These are phyloP conservation scores for Sebastiscus albofasciatus DNA, from an alignment of 2,797 vertebrate species.

Conservation along the genomic window DNA sequence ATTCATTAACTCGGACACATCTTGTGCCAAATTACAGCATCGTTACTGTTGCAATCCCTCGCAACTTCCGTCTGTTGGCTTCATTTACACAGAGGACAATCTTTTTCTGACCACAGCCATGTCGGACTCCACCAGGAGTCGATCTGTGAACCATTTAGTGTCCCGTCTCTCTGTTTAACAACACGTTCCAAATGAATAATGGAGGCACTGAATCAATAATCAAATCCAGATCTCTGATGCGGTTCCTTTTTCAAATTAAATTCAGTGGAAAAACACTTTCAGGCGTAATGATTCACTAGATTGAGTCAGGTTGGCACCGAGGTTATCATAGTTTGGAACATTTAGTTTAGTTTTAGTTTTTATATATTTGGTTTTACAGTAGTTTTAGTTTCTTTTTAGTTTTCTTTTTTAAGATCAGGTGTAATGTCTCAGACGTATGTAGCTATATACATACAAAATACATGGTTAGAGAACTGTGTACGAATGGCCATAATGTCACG, in stretches of 20 bases:
- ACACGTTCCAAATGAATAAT: neutral
- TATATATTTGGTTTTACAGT: too few species aligned
- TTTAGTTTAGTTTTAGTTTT: too few species aligned
- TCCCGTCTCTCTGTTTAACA: neutral
- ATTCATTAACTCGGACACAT: neutral
- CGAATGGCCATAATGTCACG: too few species aligned
- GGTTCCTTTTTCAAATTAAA: neutral
- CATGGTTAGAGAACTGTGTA: too few species aligned
- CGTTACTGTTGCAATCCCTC: neutral
- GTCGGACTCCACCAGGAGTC: neutral
- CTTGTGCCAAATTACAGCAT: neutral
- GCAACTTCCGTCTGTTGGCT: neutral
- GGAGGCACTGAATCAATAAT: neutral
- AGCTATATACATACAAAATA: accelerated
- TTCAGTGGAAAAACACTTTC: neutral
- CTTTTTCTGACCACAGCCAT: neutral
- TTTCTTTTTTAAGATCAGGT: too few species aligned
- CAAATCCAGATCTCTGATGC: neutral
- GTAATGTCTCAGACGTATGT: too few species aligned
- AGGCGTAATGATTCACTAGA: neutral
- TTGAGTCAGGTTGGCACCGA: neutral
- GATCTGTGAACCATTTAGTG: neutral
- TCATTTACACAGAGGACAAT: neutral
- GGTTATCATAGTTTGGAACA: too few species aligned
- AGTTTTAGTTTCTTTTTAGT: too few species aligned